Evolutionary conservation across 2,888 invertebrate species (phyloP), one percentile per base, ranked within the genome.

Genomic region (Liopterus haemorrhoidalis): DNA sequence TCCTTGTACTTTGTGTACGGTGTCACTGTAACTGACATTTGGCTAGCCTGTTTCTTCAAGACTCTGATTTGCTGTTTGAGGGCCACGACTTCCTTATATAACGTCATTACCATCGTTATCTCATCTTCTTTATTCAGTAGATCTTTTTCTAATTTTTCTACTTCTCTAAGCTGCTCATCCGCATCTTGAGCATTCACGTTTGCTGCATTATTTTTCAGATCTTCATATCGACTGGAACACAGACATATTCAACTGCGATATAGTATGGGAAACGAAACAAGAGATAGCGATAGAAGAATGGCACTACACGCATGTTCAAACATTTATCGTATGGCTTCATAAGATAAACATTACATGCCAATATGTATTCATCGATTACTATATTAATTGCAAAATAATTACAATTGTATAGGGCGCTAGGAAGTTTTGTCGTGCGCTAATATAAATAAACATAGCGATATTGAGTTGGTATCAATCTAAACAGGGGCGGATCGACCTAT

Each of bases 21-120:
- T 18, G 27, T 42, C n/a, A 53, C 30, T 9, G 56, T 46, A 9
- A 60, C 38, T 4, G 58, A 57, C 2, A 57, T 56, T 36, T 59
- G 53, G 41, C 64, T 62, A 2, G 57, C 54, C 19, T 57, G 58
- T 36, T 63, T 59, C 48, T 62, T 64, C 40, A 67, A 50, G 9
- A 49, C 49, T 51, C 59, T 65, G 5, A 68, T 62, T 54, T 68
- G 68, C 33, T 66, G 60, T 50, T 69, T 69, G 32, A 67, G 51
- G 3, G 65, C 64, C 31, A 66, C 31, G n/a, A 70, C 67, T 52
- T 69, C 69, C 28, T 64, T 66, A 46, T 66, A 68, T 14, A 69
- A 51, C 1, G 61, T 52, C 65, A 69, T 66, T 14, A 69, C 68
- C 63, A 67, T 67, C 8, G 60, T 62, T 4, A 69, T 69, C 52